Evolutionary conservation across 2,113 vertebrate genomes (phyloP).

Genomic region (Ariopsis seemanni): DNA sequence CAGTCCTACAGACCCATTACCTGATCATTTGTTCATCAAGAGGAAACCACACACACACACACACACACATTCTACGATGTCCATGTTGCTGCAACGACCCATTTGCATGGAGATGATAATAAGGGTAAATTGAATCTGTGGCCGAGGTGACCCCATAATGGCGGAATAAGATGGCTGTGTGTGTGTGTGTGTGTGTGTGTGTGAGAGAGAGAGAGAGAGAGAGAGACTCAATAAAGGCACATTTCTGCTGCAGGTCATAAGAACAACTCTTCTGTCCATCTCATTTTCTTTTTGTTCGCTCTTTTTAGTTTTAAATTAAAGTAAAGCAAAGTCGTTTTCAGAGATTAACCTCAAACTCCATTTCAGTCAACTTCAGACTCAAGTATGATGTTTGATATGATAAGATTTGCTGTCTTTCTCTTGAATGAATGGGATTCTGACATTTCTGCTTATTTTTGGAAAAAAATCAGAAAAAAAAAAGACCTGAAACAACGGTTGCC

Average conservation of each 20-base stretch:
- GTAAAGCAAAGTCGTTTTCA: neutral
- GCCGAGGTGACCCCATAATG: conserved; percentile 66
- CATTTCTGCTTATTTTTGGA: too few relatives aligned
- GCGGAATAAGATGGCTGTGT: conserved; percentile 40
- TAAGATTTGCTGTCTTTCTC: neutral
- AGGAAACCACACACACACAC: neutral
- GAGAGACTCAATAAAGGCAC: neutral
- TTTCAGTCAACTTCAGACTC: neutral
- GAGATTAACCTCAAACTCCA: neutral
- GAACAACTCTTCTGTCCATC: neutral
- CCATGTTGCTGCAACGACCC: conserved; percentile 36
- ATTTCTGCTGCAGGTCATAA: neutral
- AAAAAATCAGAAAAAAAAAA: too few relatives aligned
- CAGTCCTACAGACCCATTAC: conserved; percentile 6
- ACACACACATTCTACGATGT: conserved; percentile 36
- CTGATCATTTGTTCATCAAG: neutral
- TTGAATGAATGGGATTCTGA: too few relatives aligned
- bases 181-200: conserved; percentile 12
- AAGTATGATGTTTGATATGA: neutral
- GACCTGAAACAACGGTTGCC: too few relatives aligned
- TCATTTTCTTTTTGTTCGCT: neutral
- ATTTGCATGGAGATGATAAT: conserved; percentile 67
- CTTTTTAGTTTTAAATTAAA: neutral
- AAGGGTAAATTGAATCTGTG: conserved; percentile 70
- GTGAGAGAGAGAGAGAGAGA: neutral